A percentile compares a stretch with the other conserved stretches of the same genome.
Conservation (phyloP, 2,888 invertebrate species). For the Bursaphelenchus okinawaensis region DNA sequence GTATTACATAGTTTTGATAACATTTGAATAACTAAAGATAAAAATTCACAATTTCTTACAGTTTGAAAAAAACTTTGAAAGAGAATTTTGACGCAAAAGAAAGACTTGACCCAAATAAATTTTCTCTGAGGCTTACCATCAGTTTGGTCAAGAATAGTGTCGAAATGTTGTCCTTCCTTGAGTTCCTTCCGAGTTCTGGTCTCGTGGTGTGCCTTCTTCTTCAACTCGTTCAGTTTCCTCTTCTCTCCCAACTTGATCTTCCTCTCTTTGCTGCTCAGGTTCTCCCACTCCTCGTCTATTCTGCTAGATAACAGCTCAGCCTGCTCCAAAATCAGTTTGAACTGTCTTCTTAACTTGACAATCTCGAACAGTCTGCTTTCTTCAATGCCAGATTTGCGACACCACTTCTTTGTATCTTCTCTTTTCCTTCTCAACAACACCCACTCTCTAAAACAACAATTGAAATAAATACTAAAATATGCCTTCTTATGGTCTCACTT, state of each 20-base stretch:
- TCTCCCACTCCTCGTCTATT: conserved; percentile 32
- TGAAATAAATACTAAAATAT: neutral
- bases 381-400: conserved; percentile 79
- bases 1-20: too few relatives aligned
- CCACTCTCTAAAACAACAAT: conserved; percentile 42
- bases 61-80: too few relatives aligned
- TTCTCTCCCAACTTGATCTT: conserved; percentile 77
- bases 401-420: conserved; percentile 70
- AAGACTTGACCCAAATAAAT: too few relatives aligned
- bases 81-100: too few relatives aligned
- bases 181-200: conserved; percentile 67
- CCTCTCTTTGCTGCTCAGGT: conserved; percentile 41
- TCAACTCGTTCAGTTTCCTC: conserved; percentile 76
- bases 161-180: conserved; percentile 54
- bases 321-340: conserved; percentile 47
- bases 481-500: too few relatives aligned
- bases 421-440: conserved; percentile 58
- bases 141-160: conserved; percentile 3
- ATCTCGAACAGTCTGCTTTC: conserved; percentile 95
- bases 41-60: too few relatives aligned
- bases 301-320: conserved; percentile 44
- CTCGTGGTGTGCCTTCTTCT: conserved; percentile 66
- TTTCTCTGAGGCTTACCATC: conserved; percentile 1
- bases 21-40: too few relatives aligned
- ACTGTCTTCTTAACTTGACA: conserved; percentile 80